Conservation (phyloP, 2,888 invertebrate species). For the Cheilosia grossa region DNA sequence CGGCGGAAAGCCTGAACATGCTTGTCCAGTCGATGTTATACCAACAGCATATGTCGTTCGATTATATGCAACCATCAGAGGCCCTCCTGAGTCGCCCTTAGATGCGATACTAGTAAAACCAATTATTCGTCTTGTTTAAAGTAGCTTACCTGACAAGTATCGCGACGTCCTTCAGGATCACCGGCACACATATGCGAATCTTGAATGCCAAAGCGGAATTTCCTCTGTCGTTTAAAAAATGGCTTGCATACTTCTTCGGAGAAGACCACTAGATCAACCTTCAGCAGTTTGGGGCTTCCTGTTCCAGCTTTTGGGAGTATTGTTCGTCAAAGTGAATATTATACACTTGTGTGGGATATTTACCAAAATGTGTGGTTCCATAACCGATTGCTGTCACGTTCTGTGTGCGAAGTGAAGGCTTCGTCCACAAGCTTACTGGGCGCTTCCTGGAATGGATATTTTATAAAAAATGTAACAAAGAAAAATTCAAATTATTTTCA, state of each 20-base stretch:
- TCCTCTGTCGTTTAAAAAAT: slow-evolving; percentile 22
- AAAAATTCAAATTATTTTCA: too few species aligned
- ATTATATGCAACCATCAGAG: slow-evolving; percentile 59
- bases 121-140: not conserved
- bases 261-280: slow-evolving; percentile 16
- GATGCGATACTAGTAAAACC: slow-evolving; percentile 21
- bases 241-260: slow-evolving; percentile 13
- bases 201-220: slow-evolving; percentile 72
- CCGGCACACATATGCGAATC: slow-evolving; percentile 78
- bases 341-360: not conserved
- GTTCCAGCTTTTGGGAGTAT: slow-evolving; percentile 8
- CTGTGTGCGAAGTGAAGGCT: slow-evolving; percentile 4
- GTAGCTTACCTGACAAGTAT: slow-evolving; percentile 73
- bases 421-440: slow-evolving; percentile 26
- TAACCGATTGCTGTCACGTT: slow-evolving; percentile 39
- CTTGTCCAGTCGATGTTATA: slow-evolving; percentile 75
- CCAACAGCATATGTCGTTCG: slow-evolving; percentile 63
- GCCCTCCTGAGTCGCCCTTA: slow-evolving; percentile 77
- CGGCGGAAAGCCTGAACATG: slow-evolving; percentile 59
- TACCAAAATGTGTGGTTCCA: slow-evolving; percentile 39
- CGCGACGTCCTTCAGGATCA: slow-evolving; percentile 71
- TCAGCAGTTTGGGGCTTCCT: not conserved
- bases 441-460: not conserved
- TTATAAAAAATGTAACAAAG: too few species aligned
- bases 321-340: not conserved